A percentile compares a stretch with the other conserved stretches of the same genome.
Conservation (phyloP, 2,797 vertebrate species). For the Spinibarbus caldwelli region DNA sequence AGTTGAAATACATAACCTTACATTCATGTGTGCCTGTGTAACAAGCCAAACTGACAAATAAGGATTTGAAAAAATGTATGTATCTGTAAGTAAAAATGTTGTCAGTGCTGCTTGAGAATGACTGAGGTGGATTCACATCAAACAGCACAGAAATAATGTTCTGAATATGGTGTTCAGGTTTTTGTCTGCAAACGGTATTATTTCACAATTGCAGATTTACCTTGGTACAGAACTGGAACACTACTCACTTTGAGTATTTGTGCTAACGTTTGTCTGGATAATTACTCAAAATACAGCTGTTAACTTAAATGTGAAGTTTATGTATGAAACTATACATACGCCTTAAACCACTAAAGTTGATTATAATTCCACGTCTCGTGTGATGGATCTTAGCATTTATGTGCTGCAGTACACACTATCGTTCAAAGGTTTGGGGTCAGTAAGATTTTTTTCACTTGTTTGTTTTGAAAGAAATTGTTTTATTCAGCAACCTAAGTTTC, state of each 20-base stretch:
- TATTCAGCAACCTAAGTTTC: no score
- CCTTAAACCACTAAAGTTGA: slow-evolving; percentile 54
- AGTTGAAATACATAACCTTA: slow-evolving; percentile 37
- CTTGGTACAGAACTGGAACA: slow-evolving; percentile 46
- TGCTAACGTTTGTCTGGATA: slow-evolving; percentile 54
- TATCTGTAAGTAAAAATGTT: slow-evolving; percentile 39
- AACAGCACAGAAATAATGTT: slow-evolving; percentile 49
- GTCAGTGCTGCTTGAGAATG: slow-evolving; percentile 50
- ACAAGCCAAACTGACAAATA: slow-evolving; percentile 52
- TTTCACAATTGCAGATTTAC: slow-evolving; percentile 48
- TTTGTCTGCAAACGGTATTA: slow-evolving; percentile 41
- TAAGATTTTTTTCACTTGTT: neutral
- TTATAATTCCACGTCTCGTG: neutral
- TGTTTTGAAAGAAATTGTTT: no score
- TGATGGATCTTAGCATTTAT: neutral
- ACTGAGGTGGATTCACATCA: slow-evolving; percentile 17
- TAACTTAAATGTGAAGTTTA: slow-evolving; percentile 51
- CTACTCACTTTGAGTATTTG: slow-evolving; percentile 63
- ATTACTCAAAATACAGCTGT: slow-evolving; percentile 53
- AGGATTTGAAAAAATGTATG: neutral
- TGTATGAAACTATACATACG: slow-evolving; percentile 51
- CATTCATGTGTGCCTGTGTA: slow-evolving; percentile 61
- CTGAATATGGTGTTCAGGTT: slow-evolving; percentile 14
- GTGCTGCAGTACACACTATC: neutral
- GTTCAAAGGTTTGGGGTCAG: neutral